Evolutionary conservation across 2,113 vertebrate genomes (phyloP), one percentile per base, ranked within the genome.

Genomic region (Chaenogobius annularis): DNA sequence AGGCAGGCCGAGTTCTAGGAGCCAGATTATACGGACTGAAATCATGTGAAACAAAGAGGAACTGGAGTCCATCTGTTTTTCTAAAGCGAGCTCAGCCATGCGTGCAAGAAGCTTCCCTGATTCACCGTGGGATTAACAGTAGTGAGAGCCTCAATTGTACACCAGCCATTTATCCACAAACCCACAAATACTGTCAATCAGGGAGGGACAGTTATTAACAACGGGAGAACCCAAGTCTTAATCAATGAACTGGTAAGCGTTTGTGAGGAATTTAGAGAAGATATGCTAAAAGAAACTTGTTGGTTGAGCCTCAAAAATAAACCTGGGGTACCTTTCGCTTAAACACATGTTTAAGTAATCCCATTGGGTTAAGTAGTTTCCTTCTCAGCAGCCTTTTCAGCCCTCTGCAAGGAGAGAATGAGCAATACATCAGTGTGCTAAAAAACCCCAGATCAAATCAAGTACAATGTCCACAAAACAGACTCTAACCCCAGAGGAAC

Each of bases 61-160:
- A 87, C 87, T 88, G 87, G 65, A 79, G 83, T 89, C 84, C 88
- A 89, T 91, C 90, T 90, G 88, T 87, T 90, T 87, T 89, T 86
- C 77, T 70, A 72, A 74, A 31, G 78, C 50, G 80, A 82, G 77
- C 78, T 85, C 87, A 86, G 82, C 82, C 87, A 87, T 83, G 88
- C 83, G 6, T 86, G 78, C 68, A 72, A 79, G 73, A 81, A 85
- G 84, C 78, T 64, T 77, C 73, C 47, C 59, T 73, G 75, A 87
- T 85, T 72, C 52, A 74, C 77, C 68, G 76, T 79, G 75, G 83
- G 85, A 88, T 90, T 90, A 91, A 87, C 74, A 72, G 20, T 23
- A 23, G 75, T 26, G 54, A 84, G 81, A 83, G 77, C 81, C 89
- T 87, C 78, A 77, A 74, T 77, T 83, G 85, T 85, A 84, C 66